phyloP scores from a whole-genome alignment of 2,113 vertebrate genomes.

The Glaucidium brasilianum region DNA sequence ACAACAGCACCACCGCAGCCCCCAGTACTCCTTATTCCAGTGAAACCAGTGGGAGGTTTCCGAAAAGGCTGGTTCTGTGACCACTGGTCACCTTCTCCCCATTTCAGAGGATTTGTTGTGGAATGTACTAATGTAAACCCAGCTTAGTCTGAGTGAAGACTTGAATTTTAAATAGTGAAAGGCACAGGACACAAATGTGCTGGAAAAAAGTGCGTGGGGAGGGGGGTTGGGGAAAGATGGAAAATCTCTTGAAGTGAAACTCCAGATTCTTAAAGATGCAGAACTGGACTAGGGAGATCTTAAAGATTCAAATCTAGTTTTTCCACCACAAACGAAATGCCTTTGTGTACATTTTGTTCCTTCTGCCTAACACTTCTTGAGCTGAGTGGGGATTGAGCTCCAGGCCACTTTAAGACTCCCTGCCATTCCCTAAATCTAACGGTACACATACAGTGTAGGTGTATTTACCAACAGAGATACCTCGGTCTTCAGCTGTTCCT shows the following conservation, averaged over 20 bases:
- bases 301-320: rapidly evolving
- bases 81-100: background rate
- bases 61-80: background rate
- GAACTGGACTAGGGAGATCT: background rate
- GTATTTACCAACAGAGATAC: background rate
- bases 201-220: background rate
- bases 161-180: background rate
- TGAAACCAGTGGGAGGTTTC: background rate
- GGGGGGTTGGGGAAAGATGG: rapidly evolving
- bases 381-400: background rate
- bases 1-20: rapidly evolving
- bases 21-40: rapidly evolving
- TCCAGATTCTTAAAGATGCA: background rate
- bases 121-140: background rate
- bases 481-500: background rate
- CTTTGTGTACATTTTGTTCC: rapidly evolving
- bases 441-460: rapidly evolving
- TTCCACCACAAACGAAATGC: background rate
- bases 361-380: background rate
- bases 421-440: background rate
- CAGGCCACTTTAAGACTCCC: background rate
- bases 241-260: background rate
- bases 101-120: background rate
- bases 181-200: background rate
- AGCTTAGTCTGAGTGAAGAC: background rate